Base-by-base conservation (phyloP, 2,797 vertebrate genomes). In the Perodicticus potto region DNA sequence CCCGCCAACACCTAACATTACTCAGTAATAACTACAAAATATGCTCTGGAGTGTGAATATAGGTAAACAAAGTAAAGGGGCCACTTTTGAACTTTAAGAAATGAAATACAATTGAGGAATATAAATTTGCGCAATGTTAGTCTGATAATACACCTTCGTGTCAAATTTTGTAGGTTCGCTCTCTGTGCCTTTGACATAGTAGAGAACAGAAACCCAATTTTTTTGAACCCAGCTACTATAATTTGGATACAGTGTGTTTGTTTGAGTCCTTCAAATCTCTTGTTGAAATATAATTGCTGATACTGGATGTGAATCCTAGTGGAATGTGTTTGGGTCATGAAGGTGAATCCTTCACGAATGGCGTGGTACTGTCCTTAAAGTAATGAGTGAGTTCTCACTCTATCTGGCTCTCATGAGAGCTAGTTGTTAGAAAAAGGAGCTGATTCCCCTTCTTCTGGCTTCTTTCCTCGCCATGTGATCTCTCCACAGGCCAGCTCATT, bases 61-160 rank as follows among this genome's bases (percentile, higher is more conserved):
- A 55, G 7, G 5, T 86, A 67, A 57, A n/a, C 20, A 13, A 1
- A 80, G n/a, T 49, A 25, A 23, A 22, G 27, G 84, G 32, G 45
- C 2, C 2, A 32, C 12, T 69, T 74, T 34, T 55, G 25, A 19
- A 81, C 22, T 76, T 65, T 65, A 32, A 78, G 65, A 91, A 89
- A 74, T 76, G 17, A 86, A 29, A 23, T 22, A 63, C 17, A 70
- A 23, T 40, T 86, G 29, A 77, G 59, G 87, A 40, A 67, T n/a
- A 7, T 1, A 34, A 27, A 76, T 78, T 19, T 81, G 10, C 67
- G 17, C 8, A 43, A 7, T 20, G 22, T 40, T 77, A 34, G 27
- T 6, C 17, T 49, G 37, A 76, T 57, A 57, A 57, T 2, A 53
- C 0, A 74, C 3, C 3, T 1, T 19, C 29, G 0, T 32, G 9